Evolutionary conservation across 2,888 invertebrate species (phyloP), one percentile per base, ranked within the genome.

Genomic region (Gymnoscelis rufifasciata): DNA sequence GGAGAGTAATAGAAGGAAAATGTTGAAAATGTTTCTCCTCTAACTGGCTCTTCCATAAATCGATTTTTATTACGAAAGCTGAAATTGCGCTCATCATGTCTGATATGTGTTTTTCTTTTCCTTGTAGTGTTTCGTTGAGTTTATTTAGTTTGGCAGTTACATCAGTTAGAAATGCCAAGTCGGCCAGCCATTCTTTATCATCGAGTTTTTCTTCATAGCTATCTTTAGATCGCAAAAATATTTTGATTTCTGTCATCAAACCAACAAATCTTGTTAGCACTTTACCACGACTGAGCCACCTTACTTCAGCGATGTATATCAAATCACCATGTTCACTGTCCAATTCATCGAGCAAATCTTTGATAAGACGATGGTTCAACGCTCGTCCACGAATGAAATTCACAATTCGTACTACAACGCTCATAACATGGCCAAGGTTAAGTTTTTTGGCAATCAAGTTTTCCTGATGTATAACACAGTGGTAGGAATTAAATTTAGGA

Each of bases 211-310:
- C 42, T 35, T 26, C 35, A 35, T 15, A 19, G 19, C 36, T 36
- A 13, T 40, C 40, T 46, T 40, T 28, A 35, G 37, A 29, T 40
- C 14, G 19, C 38, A 44, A 36, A 19, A 46, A 46, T 29, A 36
- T 40, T 36, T 40, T 40, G 13, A 46, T 41, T 46, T 46, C 40
- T 35, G 15, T 45, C n/a, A 28, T 45, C 45, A 45, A 45, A 28
- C 28, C 28, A 33, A 43, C 28, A 43, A 43, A 38, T 15, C 39
- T 33, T 39, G 28, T 14, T 13, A 42, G 36, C 26, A 46, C 39
- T 36, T 36, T 36, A 36, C 40, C 46, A 19, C 46, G 35, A 36
- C 40, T 40, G 23, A 38, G 38, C 38, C 38, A 44, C 30, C 43
- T 29, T 13, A 38, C 38, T 43, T 43, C 43, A 30, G 38, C 13